phyloP scores from a whole-genome alignment of 2,888 invertebrate genomes.

The Megalurothrips usitatus region DNA sequence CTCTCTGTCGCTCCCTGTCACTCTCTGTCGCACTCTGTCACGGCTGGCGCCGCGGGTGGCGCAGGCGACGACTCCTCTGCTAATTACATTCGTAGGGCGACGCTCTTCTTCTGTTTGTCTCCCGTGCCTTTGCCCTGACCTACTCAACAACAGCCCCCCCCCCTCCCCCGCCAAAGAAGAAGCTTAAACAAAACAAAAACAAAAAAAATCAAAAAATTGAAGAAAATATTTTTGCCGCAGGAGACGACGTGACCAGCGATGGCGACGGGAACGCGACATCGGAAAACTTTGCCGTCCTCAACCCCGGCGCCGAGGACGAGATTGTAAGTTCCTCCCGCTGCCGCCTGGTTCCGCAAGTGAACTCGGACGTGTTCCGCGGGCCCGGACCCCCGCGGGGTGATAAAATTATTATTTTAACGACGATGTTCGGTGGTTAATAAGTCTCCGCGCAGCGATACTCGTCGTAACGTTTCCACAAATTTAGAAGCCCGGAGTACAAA shows the following conservation, averaged over 20 bases:
- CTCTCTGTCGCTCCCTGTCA: too few relatives aligned
- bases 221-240: background rate
- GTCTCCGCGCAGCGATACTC: background rate
- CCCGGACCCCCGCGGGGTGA: background rate
- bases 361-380: background rate
- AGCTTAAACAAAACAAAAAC: too few relatives aligned
- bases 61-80: too few relatives aligned
- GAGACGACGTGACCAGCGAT: background rate
- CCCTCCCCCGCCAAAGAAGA: too few relatives aligned
- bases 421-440: background rate
- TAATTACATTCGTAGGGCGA: too few relatives aligned
- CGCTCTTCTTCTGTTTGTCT: too few relatives aligned
- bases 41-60: too few relatives aligned
- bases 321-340: constrained; percentile 48
- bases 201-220: background rate
- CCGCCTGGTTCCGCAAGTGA: background rate
- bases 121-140: too few relatives aligned
- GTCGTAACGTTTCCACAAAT: background rate
- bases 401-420: background rate
- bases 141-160: too few relatives aligned
- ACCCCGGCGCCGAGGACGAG: constrained; percentile 54
- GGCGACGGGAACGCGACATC: background rate
- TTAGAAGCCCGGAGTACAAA: too few relatives aligned
- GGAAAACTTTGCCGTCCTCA: constrained; percentile 40
- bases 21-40: too few relatives aligned